Conservation (phyloP, 2,113 vertebrate species). For the Lampris megalopsis region DNA sequence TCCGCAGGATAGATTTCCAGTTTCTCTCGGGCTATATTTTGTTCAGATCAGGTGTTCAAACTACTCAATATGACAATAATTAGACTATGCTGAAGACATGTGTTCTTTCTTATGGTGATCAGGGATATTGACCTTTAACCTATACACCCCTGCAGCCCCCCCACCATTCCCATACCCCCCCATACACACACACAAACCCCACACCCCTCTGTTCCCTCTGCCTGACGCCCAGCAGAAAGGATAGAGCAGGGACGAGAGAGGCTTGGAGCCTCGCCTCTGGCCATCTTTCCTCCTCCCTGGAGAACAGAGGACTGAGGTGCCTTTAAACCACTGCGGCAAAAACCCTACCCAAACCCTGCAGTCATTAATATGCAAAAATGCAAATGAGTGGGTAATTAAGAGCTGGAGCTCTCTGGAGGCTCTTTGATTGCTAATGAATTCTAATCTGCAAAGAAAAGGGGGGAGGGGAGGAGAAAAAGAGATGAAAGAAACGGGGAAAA, state of each 20-base stretch:
- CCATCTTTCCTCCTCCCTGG: conserved; percentile 78
- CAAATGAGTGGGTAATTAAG: conserved; percentile 90
- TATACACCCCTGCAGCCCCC: conserved; percentile 63
- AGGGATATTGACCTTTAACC: conserved; percentile 81
- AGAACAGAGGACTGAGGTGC: conserved; percentile 81
- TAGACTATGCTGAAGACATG: conserved; percentile 73
- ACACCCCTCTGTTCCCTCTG: conserved; percentile 41
- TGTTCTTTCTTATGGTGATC: conserved; percentile 85
- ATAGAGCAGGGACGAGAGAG: conserved; percentile 60
- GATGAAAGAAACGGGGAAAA: conserved; percentile 81
- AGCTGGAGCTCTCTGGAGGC: conserved; percentile 87
- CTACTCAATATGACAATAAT: conserved; percentile 84
- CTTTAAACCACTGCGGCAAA: conserved; percentile 89
- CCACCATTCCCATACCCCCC: conserved; percentile 59
- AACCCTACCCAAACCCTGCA: conserved; percentile 84
- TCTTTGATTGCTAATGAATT: conserved; percentile 91
- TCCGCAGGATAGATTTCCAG: conserved; percentile 71
- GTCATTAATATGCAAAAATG: conserved; percentile 91
- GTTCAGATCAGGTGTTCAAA: conserved; percentile 79
- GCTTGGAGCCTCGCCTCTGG: conserved; percentile 80
- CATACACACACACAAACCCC: conserved; percentile 26
- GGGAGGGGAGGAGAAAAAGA: conserved; percentile 77
- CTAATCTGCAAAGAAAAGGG: conserved; percentile 87
- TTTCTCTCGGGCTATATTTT: conserved; percentile 71
- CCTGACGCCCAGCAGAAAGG: conserved; percentile 70